A percentile compares a stretch with the other conserved stretches of the same genome.
Conservation (phyloP, 2,797 vertebrate species). For the Poecilia picta region DNA sequence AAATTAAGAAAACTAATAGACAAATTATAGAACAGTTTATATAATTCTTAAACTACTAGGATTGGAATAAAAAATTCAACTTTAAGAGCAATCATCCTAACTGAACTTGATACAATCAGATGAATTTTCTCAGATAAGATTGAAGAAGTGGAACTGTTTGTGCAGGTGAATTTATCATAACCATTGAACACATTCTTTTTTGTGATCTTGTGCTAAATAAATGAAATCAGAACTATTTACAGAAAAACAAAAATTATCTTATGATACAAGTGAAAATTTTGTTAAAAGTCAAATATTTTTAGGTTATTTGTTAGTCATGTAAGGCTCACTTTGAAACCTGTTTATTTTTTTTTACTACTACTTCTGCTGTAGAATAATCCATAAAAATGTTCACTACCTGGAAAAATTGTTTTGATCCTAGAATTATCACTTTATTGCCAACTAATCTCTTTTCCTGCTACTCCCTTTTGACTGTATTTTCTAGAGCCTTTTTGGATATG, state of each 20-base stretch:
- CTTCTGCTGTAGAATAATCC: slow-evolving; percentile 26
- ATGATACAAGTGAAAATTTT: neutral
- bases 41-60: neutral
- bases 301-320: neutral
- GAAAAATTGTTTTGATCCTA: slow-evolving; percentile 17
- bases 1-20: neutral
- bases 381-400: slow-evolving; percentile 26
- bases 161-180: neutral
- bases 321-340: neutral
- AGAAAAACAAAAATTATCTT: neutral
- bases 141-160: neutral
- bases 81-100: neutral
- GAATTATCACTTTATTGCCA: slow-evolving; percentile 28
- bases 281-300: neutral
- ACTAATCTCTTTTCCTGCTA: slow-evolving; percentile 7
- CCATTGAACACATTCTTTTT: neutral
- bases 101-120: neutral
- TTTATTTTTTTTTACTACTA: slow-evolving; percentile 3
- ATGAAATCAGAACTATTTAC: neutral
- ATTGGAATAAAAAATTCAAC: neutral
- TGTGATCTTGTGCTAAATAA: neutral
- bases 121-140: neutral
- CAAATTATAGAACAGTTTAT: neutral
- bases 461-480: slow-evolving; percentile 31
- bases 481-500: slow-evolving; percentile 95